Base-by-base conservation (phyloP, 2,113 vertebrate genomes). In the Sebastes schlegelii region DNA sequence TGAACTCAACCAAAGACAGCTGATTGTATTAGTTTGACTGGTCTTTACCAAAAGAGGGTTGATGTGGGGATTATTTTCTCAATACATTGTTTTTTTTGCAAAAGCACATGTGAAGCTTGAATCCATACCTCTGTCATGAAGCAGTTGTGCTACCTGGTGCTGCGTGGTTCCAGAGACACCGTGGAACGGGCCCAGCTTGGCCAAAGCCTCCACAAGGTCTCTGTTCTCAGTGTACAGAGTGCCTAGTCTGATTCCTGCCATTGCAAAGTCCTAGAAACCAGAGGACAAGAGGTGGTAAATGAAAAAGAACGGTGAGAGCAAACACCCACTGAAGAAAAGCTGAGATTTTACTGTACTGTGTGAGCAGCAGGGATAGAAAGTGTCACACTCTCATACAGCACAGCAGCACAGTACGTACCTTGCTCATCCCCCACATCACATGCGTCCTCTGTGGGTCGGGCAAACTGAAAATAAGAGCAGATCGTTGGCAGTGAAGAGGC, bases 401-500 rank as follows among this genome's bases (percentile, higher is more conserved):
- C 52, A 46, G 74, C 48, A 46, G 74, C 48, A 84, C 70, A 75
- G 17, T 21, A 21, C 93, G 91, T 92, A 99, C 98, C 97, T 99
- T 99, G 91, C 95, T 97, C 88, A 97, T 64, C 1, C 97, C 97
- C 98, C 98, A 99, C 95, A 99, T 94, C 63, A 99, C 95, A 0
- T 99, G 98, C 17, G 98, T 99, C 94, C 97, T 96, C 94, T 97
- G 96, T 17, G 97, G 97, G 90, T 99, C 98, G 6, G 98, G 98
- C 89, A 99, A 94, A 91, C 98, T 99, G 95, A 54, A 54, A 88
- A 94, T 68, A 77, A 91, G 16, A 70, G 64, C 67, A 93, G 26
- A 88, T 69, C 70, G 51, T 88, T 69, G 83, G 68, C 81, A 76
- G 82, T 82, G 85, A 74, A 79, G 71, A 83, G 73, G 55, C 60